Evolutionary conservation across 2,888 invertebrate species (phyloP).

Genomic region (Oasisia sp.): DNA sequence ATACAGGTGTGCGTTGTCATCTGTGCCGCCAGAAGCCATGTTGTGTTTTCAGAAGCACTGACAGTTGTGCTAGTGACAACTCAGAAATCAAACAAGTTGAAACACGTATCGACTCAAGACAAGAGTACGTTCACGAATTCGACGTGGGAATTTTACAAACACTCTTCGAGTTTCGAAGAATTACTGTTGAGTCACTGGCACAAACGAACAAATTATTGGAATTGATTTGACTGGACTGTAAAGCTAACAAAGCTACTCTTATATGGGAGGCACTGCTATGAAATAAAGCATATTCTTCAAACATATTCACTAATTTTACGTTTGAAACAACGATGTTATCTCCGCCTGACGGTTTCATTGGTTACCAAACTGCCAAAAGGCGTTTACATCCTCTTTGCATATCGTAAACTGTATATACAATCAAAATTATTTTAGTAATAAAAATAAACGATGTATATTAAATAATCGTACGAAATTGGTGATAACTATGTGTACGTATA

Average conservation of each 20-base stretch:
- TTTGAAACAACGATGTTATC: neutral
- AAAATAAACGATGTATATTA: neutral
- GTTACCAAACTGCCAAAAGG: neutral
- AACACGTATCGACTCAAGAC: neutral
- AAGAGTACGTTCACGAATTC: neutral
- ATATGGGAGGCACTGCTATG: neutral
- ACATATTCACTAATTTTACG: neutral
- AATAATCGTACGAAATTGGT: neutral
- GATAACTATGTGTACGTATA: neutral
- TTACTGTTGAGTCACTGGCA: neutral
- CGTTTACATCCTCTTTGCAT: neutral
- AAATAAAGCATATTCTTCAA: slow-evolving; percentile 6
- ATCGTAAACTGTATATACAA: neutral
- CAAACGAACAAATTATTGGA: neutral
- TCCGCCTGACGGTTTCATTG: slow-evolving; percentile 17
- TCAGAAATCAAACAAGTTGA: neutral
- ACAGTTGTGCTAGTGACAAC: neutral
- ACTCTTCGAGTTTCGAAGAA: neutral
- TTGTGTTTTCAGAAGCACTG: neutral
- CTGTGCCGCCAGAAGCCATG: neutral
- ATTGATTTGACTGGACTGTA: neutral
- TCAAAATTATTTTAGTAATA: neutral
- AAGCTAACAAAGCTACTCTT: neutral
- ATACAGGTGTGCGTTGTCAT: neutral
- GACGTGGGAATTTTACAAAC: neutral